Evolutionary conservation across 1,140 invertebrate species (phyloP).

Genomic region (Zaprionus kolodkinae): DNA sequence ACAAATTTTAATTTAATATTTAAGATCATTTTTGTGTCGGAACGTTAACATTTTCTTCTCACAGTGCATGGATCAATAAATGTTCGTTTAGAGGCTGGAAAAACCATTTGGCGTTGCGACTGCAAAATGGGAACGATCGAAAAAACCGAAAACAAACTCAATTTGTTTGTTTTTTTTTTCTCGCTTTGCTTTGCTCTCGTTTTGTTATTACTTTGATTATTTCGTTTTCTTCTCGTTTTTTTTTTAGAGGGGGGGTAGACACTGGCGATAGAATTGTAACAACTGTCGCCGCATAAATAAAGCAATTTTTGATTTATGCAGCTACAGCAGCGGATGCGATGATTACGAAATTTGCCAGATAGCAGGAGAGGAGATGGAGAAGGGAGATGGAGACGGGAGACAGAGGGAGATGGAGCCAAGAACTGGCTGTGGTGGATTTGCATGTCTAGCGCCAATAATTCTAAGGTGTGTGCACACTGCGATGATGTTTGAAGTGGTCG

Average conservation of each 20-base stretch:
- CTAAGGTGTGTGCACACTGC: conserved; percentile 65
- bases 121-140: conserved; percentile 56
- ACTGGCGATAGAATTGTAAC: conserved; percentile 78
- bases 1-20: background rate
- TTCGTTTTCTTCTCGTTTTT: conserved; percentile 24
- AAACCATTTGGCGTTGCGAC: conserved; percentile 51
- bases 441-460: conserved; percentile 83
- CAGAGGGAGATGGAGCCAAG: conserved; percentile 5
- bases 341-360: conserved; percentile 70
- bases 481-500: conserved; percentile 72
- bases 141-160: conserved; percentile 37
- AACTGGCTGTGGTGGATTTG: conserved; percentile 62
- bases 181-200: conserved; percentile 11
- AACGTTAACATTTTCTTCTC: background rate
- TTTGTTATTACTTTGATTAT: conserved; percentile 10
- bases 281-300: conserved; percentile 81
- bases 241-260: background rate
- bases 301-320: conserved; percentile 78
- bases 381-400: conserved; percentile 1
- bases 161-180: conserved; percentile 68
- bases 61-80: conserved; percentile 57
- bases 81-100: conserved; percentile 40
- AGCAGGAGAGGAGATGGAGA: conserved; percentile 26
- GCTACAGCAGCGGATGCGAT: conserved; percentile 24
- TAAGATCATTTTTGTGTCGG: background rate